Evolutionary conservation across 2,113 vertebrate species (phyloP).

Genomic region (Verasper variegatus): DNA sequence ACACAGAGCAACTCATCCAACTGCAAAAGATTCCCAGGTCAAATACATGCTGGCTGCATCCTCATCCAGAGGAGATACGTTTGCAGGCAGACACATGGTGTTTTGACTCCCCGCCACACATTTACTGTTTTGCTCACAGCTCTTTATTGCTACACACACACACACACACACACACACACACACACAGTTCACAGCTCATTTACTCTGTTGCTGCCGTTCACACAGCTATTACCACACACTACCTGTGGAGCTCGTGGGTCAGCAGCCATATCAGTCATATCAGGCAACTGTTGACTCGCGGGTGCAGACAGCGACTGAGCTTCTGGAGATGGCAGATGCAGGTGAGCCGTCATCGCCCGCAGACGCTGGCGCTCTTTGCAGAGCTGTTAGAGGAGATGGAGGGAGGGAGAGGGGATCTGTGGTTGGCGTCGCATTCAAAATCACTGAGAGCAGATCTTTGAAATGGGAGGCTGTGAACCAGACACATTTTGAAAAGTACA

Average conservation of each 20-base stretch:
- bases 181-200: slow-evolving; percentile 85
- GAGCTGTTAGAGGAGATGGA: slow-evolving; percentile 87
- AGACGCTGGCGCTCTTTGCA: slow-evolving; percentile 94
- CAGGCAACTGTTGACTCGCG: slow-evolving; percentile 84
- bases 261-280: slow-evolving; percentile 63
- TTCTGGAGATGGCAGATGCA: slow-evolving; percentile 91
- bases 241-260: slow-evolving; percentile 73
- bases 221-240: slow-evolving; percentile 80
- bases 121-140: slow-evolving; percentile 81
- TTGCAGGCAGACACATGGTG: slow-evolving; percentile 76
- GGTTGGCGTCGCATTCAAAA: slow-evolving; percentile 2
- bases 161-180: slow-evolving; percentile 48
- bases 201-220: slow-evolving; percentile 80
- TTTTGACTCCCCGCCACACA: slow-evolving; percentile 81
- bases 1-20: slow-evolving; percentile 20
- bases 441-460: background rate
- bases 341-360: slow-evolving; percentile 97
- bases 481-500: background rate
- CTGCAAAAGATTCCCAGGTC: slow-evolving; percentile 33
- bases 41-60: slow-evolving; percentile 24
- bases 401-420: slow-evolving; percentile 42
- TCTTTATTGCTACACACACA: slow-evolving; percentile 65
- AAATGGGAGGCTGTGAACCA: slow-evolving; percentile 38
- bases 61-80: slow-evolving; percentile 72
- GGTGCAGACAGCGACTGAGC: slow-evolving; percentile 88